These are phyloP conservation scores for Masticophis lateralis DNA, from an alignment of 2,797 vertebrate genomes.

Conservation along the genomic window DNA sequence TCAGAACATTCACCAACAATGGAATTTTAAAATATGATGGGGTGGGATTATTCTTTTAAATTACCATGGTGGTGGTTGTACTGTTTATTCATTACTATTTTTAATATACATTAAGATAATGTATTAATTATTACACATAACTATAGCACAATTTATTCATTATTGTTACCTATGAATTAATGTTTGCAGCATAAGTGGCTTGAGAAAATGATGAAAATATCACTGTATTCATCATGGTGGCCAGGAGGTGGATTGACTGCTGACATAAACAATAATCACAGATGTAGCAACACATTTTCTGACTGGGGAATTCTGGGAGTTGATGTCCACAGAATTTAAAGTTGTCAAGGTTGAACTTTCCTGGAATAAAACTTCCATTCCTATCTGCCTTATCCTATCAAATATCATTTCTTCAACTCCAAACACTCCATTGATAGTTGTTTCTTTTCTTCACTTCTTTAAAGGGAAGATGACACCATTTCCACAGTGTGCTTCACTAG, in stretches of 20 bases:
- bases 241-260: not conserved
- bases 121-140: not conserved
- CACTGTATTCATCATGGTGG: not conserved
- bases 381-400: not conserved
- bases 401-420: not conserved
- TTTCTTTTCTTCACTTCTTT: not conserved
- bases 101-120: not conserved
- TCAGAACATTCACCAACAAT: not conserved
- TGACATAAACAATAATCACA: not conserved
- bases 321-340: not conserved
- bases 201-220: not conserved
- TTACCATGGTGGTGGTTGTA: not conserved
- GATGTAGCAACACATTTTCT: not conserved
- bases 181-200: not conserved
- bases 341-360: not conserved
- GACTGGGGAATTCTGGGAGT: not conserved
- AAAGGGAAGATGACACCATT: not conserved
- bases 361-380: not conserved
- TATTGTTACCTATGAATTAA: not conserved
- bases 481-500: not conserved
- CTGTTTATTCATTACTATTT: not conserved
- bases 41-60: not conserved
- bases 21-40: not conserved
- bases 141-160: not conserved
- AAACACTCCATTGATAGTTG: not conserved